Base-by-base conservation (phyloP, 2,113 vertebrate genomes). In the Leucosticte australis region DNA sequence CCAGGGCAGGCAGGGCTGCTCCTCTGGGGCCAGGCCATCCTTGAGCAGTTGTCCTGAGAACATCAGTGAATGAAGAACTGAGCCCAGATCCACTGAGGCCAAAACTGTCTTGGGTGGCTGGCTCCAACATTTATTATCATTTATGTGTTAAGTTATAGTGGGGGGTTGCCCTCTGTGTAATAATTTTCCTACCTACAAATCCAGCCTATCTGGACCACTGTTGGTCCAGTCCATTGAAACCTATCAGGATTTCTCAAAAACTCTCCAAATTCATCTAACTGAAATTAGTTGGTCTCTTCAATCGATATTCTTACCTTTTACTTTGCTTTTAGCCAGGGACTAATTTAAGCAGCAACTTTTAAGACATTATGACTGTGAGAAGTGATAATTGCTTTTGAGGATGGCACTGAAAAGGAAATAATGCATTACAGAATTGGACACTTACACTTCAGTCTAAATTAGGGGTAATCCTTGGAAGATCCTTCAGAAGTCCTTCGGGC, bases 351-450 rank as follows among this genome's bases (percentile, higher is more conserved):
- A 84, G 33, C 28, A 62, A 68, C 49, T 91, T 93, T 76, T 85
- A 85, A 94, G 82, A 85, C 50, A 53, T 39, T 28, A 65, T 83
- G 70, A 65, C 57, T 69, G 20, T 65, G 21, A 79, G 62, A 87
- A 91, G 30, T 39, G 37, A 9, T 80, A 93, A 90, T 77, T 92
- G 67, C 49, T 90, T 92, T 83, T 90, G 71, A 86, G 82, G 67
- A 92, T 62, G 50, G 63, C 71, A 88, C 74, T 62, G 76, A 88
- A 79, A 95, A 93, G 49, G 57, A 73, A 85, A 80, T 83, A 94
- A 91, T 57, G 57, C 49, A 68, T 56, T 84, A 68, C 27, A 71
- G 74, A 96, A 89, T 78, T 47, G 53, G 52, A 68, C 44, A 49
- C 44, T 91, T 92, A 46, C 4, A 21, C n/a, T 59, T 52, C 22